Percentiles rank a stretch among this genome's conserved stretches.
phyloP scores from a whole-genome alignment of 30 jellyfish, hydroid and myxozoan species.

The Sanderia malayensis region DNA sequence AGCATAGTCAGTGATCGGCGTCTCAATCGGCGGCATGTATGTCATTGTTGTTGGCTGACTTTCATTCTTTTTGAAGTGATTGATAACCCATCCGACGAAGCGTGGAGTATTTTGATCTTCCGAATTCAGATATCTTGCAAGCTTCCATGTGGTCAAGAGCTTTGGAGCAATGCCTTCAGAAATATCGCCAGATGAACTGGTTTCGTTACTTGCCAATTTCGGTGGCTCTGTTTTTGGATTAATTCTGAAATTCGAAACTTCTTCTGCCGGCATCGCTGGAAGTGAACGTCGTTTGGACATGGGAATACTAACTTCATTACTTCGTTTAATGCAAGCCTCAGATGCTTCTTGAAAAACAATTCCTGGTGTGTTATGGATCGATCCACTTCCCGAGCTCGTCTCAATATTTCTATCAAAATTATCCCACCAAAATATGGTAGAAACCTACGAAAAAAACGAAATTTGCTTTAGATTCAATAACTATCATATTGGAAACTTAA shows the following conservation, averaged over 20 bases:
- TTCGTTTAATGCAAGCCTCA: conserved; percentile 1
- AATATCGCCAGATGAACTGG: background rate
- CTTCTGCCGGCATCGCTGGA: background rate
- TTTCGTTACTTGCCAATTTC: background rate
- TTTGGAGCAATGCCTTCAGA: background rate
- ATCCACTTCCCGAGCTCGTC: conserved; percentile 16
- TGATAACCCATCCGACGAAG: conserved; percentile 1
- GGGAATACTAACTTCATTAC: conserved; percentile 12
- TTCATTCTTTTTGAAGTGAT: conserved; percentile 2
- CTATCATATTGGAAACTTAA: background rate
- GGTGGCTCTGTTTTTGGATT: conserved; percentile 42
- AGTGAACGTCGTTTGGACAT: conserved; percentile 30
- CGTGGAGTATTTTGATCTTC: conserved; percentile 8
- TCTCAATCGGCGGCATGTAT: conserved; percentile 16
- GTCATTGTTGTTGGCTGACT: conserved; percentile 35
- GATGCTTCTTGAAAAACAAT: conserved; percentile 10
- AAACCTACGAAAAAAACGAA: conserved; percentile 3
- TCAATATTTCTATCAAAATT: conserved; percentile 20
- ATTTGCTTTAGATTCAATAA: background rate
- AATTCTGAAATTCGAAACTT: background rate
- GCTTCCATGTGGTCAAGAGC: conserved; percentile 12
- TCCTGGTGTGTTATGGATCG: conserved; percentile 15
- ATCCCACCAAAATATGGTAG: conserved; percentile 33
- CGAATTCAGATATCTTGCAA: background rate
- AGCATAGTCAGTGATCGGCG: conserved; percentile 13